These are phyloP conservation scores for Rosalia funebris DNA, from an alignment of 2,888 invertebrate species.

Conservation along the genomic window DNA sequence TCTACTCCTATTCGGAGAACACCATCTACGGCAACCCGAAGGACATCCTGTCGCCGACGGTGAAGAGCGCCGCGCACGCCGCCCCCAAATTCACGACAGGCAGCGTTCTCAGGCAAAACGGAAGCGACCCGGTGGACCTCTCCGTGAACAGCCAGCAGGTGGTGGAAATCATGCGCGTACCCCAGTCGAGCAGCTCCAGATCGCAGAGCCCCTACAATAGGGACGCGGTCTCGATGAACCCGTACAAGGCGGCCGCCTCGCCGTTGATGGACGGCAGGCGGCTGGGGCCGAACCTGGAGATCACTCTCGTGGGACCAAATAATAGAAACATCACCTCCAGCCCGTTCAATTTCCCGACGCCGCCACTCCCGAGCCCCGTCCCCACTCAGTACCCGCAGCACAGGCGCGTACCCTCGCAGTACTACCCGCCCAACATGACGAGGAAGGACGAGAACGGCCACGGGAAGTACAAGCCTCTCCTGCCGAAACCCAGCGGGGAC, in stretches of 20 bases:
- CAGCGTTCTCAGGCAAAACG: slow-evolving; percentile 58
- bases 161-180: slow-evolving; percentile 72
- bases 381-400: slow-evolving; percentile 56
- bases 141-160: slow-evolving; percentile 68
- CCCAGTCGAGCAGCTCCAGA: slow-evolving; percentile 46
- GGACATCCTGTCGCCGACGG: slow-evolving; percentile 71
- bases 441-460: slow-evolving; percentile 59
- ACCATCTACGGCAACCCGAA: slow-evolving; percentile 80
- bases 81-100: slow-evolving; percentile 62
- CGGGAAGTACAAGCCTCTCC: slow-evolving; percentile 39
- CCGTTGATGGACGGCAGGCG: slow-evolving; percentile 63
- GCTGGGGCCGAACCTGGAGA: slow-evolving; percentile 76
- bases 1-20: slow-evolving; percentile 72
- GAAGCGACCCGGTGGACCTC: slow-evolving; percentile 73
- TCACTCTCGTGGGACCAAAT: slow-evolving; percentile 69
- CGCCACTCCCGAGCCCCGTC: slow-evolving; percentile 19
- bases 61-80: slow-evolving; percentile 61
- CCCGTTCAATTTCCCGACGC: slow-evolving; percentile 13
- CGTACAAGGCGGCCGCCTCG: slow-evolving; percentile 46
- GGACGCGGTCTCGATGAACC: slow-evolving; percentile 46
- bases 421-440: slow-evolving; percentile 66
- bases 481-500: slow-evolving; percentile 35
- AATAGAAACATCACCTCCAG: slow-evolving; percentile 21
- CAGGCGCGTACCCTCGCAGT: slow-evolving; percentile 68
- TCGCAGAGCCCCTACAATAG: slow-evolving; percentile 28